Evolutionary conservation across 2,888 invertebrate genomes (phyloP).

Genomic region (Orchestes rusci): DNA sequence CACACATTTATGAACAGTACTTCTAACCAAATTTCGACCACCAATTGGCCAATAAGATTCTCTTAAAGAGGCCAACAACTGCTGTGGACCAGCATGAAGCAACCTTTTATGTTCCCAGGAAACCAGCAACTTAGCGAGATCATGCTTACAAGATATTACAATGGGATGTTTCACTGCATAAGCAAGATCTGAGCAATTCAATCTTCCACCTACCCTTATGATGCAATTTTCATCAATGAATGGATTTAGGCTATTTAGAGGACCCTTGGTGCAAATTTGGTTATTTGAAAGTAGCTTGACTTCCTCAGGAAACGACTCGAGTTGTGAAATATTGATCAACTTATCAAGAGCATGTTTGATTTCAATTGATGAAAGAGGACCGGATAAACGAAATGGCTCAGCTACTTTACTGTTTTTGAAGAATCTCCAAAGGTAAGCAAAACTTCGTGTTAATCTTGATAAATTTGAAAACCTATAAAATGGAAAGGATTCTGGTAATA

Average conservation of each 20-base stretch:
- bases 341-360: background rate
- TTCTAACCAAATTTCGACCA: constrained; percentile 6
- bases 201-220: constrained; percentile 9
- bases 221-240: background rate
- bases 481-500: background rate
- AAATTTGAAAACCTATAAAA: constrained; percentile 3
- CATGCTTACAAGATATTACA: constrained; percentile 13
- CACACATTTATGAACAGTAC: constrained; percentile 14
- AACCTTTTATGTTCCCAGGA: constrained; percentile 11
- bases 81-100: constrained; percentile 13
- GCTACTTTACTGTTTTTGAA: constrained; percentile 2
- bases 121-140: constrained; percentile 9
- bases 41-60: constrained; percentile 9
- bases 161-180: constrained; percentile 18
- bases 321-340: constrained; percentile 1
- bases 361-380: constrained; percentile 4
- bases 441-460: constrained; percentile 1
- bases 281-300: background rate
- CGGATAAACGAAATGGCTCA: background rate
- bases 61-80: background rate
- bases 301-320: constrained; percentile 3
- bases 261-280: background rate
- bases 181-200: constrained; percentile 6
- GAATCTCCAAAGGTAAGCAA: constrained; percentile 5
- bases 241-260: constrained; percentile 3